phyloP scores from a whole-genome alignment of 2,113 vertebrate species.

The Gavialis gangeticus region DNA sequence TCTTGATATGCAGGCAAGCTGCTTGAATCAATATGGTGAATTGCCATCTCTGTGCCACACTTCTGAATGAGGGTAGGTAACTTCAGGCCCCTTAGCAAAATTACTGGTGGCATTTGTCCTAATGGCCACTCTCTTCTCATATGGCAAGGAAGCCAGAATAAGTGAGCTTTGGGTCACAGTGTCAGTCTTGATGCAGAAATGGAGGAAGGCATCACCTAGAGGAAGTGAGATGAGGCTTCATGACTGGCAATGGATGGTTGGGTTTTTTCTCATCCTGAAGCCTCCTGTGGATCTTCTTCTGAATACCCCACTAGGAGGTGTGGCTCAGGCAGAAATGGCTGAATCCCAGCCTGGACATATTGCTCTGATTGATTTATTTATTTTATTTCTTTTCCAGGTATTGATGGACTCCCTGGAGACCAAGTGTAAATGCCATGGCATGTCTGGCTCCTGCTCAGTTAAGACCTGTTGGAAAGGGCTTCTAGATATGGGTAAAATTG shows the following conservation, averaged over 20 bases:
- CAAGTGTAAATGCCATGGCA: constrained; percentile 84
- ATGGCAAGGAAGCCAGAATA: background rate
- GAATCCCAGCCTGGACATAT: background rate
- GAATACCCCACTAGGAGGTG: accelerated
- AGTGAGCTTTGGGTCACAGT: background rate
- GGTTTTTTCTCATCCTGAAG: background rate
- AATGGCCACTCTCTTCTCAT: background rate
- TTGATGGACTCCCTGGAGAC: constrained; percentile 80
- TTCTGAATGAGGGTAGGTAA: background rate
- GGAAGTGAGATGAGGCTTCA: background rate
- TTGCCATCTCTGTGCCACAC: background rate
- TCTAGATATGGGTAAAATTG: constrained; percentile 71
- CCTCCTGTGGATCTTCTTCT: background rate
- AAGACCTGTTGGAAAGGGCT: constrained; percentile 86
- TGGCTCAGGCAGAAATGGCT: background rate
- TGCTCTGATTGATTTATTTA: background rate
- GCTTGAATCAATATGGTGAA: background rate
- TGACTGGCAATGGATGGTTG: background rate
- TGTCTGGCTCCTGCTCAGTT: constrained; percentile 84
- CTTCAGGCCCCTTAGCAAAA: background rate
- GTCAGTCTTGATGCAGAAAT: background rate
- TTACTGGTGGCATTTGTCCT: background rate
- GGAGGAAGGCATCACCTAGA: background rate
- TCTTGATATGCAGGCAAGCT: background rate
- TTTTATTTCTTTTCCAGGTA: constrained; percentile 56